Evolutionary conservation across 2,113 vertebrate genomes (phyloP), one percentile per base, ranked within the genome.

Genomic region (Pipa parva): DNA sequence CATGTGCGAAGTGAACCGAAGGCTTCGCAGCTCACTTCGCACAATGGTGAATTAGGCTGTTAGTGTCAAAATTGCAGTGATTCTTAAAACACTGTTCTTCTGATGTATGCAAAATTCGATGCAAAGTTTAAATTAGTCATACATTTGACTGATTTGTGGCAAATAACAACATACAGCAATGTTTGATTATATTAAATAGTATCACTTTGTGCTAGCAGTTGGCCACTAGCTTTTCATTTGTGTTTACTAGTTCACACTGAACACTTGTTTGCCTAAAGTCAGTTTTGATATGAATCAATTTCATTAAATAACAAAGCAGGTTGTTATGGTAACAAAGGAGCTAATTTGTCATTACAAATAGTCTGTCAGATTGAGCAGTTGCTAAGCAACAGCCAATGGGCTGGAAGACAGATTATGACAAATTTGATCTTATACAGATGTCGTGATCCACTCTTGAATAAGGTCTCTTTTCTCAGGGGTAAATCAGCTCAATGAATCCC

Each of bases 251-350:
- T 78, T 81, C 79, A 72, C 42, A 60, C 73, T 84, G 74, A 78
- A 72, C 73, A 76, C 74, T 78, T 79, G 71, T 75, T 75, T 81
- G 81, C 84, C 73, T 75, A 79, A 75, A 89, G 86, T 87, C 89
- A 90, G 88, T 92, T 91, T 82, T 72, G 86, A 92, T 91, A 87
- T 73, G 88, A 92, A 92, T 91, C 90, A 90, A 88, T 92, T 93
- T 92, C 92, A 97, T 97, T 93, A 95, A 92, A 88, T 92, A 93
- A 94, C 90, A 95, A 92, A 93, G 88, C 89, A 84, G 88, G 94
- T 96, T 92, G 93, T 91, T 92, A 95, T 93, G 89, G 93, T 88
- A 95, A 93, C 92, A 91, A 89, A 78, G 77, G 78, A 84, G 85
- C 88, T 93, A 92, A 95, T 94, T 91, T 91, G 91, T 93, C 90